A percentile compares a stretch with the other conserved stretches of the same genome.
phyloP scores from a whole-genome alignment of 2,113 vertebrate genomes.

The Sturnira hondurensis region DNA sequence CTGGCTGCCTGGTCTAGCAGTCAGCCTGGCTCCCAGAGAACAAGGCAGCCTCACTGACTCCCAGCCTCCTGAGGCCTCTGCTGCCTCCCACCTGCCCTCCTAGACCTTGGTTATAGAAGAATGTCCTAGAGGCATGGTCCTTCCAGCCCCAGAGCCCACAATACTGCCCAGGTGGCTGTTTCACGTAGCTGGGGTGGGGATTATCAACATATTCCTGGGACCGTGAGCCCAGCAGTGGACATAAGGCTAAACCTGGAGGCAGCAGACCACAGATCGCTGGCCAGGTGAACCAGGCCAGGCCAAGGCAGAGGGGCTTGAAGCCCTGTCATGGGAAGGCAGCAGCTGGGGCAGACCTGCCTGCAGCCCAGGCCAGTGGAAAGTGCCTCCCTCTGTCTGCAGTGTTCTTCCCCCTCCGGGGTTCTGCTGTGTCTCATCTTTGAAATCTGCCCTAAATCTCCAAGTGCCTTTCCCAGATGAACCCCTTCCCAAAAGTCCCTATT shows the following conservation, averaged over 20 bases:
- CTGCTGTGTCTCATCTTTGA: background rate
- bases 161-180: background rate
- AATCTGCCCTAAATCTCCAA: background rate
- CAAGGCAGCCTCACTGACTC: background rate
- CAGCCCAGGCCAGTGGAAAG: background rate
- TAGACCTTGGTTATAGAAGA: background rate
- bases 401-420: background rate
- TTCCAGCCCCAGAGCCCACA: background rate
- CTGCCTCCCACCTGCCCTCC: background rate
- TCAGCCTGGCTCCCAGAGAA: background rate
- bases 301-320: background rate
- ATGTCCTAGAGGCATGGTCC: background rate
- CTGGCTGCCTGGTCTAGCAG: background rate
- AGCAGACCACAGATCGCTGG: background rate
- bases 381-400: background rate
- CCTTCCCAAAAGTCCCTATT: background rate
- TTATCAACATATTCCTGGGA: background rate
- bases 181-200: background rate
- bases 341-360: background rate
- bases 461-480: background rate
- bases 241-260: background rate
- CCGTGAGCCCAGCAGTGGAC: background rate
- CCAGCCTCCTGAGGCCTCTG: background rate
- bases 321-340: background rate
- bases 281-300: background rate